A percentile compares a stretch with the other conserved stretches of the same genome.
phyloP scores from a whole-genome alignment of 2,113 vertebrate species.

The Zonotrichia leucophrys region DNA sequence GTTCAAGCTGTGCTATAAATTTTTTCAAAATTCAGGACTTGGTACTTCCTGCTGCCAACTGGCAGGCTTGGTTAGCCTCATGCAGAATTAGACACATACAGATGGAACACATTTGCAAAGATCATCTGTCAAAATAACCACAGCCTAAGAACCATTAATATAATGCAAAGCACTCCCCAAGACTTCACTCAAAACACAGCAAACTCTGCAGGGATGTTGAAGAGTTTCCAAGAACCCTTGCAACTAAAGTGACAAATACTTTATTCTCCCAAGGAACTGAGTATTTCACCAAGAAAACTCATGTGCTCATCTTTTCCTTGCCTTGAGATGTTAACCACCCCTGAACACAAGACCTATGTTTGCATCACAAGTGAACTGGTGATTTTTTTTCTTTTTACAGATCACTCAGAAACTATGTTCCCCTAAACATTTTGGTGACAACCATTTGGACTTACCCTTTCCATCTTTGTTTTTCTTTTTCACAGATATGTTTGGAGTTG shows the following conservation, averaged over 20 bases:
- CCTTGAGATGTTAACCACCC: neutral
- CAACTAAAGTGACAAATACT: neutral
- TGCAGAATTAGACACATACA: constrained; percentile 22
- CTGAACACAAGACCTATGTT: neutral
- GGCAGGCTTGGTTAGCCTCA: neutral
- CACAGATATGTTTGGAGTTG: constrained; percentile 88
- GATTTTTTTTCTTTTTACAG: neutral
- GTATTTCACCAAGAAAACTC: neutral
- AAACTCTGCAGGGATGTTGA: neutral
- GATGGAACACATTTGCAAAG: constrained; percentile 20
- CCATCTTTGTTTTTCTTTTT: constrained; percentile 93
- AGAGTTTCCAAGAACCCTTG: constrained; percentile 14
- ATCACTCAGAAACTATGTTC: neutral
- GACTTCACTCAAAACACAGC: neutral
- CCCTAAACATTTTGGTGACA: neutral
- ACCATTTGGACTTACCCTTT: constrained; percentile 81
- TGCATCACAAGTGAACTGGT: neutral
- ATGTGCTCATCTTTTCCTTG: neutral
- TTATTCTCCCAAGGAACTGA: neutral
- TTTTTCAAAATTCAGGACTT: neutral
- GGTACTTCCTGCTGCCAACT: neutral
- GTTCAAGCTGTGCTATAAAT: neutral
- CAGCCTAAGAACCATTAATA: constrained; percentile 11
- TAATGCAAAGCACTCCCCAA: neutral
- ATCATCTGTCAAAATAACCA: constrained; percentile 21